Base-by-base conservation (phyloP, 2,888 invertebrate species). In the Tridacna gigas region DNA sequence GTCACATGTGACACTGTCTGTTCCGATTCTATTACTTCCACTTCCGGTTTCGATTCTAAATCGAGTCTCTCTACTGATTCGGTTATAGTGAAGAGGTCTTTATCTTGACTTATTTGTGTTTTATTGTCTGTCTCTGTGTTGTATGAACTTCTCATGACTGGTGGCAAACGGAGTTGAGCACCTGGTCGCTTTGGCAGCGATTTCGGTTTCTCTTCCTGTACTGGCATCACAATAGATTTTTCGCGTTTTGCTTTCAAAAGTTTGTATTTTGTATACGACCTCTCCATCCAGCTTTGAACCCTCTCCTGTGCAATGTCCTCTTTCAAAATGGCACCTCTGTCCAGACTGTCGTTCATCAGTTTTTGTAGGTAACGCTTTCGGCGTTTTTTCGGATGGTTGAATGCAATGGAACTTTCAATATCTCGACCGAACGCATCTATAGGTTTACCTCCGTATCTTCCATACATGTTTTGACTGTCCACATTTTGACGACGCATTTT, bases 391-490 rank as follows among this genome's bases (percentile, higher is more conserved):
- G 92, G 92, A 73, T 92, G 91, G 74, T 88, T 90, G 45, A 87
- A 86, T 1, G 90, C 86, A 15, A 92, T 90, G 66, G 86, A 88
- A 37, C 82, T 86, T 60, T 91, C 91, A n/a, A 92, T 90, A 69
- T 92, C 92, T 51, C 90, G 77, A 13, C 88, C 79, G 77, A 89
- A 90, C 22, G 89, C 77, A 60, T 89, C 88, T 15, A 92, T 79
- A 7, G 91, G 88, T 77, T 87, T 87, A n/a, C 92, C 92, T 20
- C 90, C 90, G 69, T 92, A 92, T 67, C 76, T 73, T 0, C 92
- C 92, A 60, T 79, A 90, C 26, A 82, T 61, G 5, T 71, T 63
- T 12, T 76, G 47, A 12, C 77, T 60, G 18, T 79, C 80, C 25
- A 79, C 75, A 18, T 84, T 74, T 13, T 83, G 77, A 67, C 86